Evolutionary conservation across 2,113 vertebrate species (phyloP).

Genomic region (Cyprinodon variegatus): DNA sequence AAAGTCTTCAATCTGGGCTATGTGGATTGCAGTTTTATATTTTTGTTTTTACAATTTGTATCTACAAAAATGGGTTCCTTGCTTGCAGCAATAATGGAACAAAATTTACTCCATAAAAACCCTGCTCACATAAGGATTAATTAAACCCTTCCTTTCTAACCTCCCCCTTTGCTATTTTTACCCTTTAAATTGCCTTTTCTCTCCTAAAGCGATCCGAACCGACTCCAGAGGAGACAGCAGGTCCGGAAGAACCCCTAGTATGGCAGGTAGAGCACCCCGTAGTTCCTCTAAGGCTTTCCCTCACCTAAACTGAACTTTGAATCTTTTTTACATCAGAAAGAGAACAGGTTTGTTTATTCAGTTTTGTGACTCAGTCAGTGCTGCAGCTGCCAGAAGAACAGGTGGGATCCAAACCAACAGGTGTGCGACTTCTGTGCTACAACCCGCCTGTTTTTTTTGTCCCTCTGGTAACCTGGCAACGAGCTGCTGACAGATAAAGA

Average conservation of each 20-base stretch:
- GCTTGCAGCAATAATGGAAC: too few species aligned
- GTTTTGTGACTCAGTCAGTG: not conserved
- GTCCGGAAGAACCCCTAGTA: conserved; percentile 70
- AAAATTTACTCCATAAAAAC: too few species aligned
- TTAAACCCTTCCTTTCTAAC: conserved; percentile 2
- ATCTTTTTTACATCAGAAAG: too few species aligned
- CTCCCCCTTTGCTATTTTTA: conserved; percentile 16
- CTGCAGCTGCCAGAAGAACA: conserved; percentile 11
- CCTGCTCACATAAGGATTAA: not conserved
- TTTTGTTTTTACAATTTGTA: too few species aligned
- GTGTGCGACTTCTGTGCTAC: conserved; percentile 2
- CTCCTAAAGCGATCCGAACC: conserved; percentile 71
- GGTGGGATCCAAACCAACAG: conserved; percentile 35
- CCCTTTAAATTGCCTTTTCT: conserved; percentile 3
- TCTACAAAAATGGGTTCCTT: too few species aligned
- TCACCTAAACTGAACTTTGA: not conserved
- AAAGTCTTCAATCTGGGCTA: too few species aligned
- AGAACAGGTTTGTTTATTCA: conserved; percentile 1
- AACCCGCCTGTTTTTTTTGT: conserved; percentile 1
- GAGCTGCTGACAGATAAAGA: not conserved
- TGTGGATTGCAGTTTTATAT: too few species aligned
- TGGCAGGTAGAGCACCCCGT: conserved; percentile 70
- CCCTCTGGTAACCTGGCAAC: conserved; percentile 57
- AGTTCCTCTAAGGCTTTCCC: conserved; percentile 40
- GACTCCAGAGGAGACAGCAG: conserved; percentile 70